Evolutionary conservation across 2,888 invertebrate genomes (phyloP), one percentile per base, ranked within the genome.

Genomic region (Neuroscelio doddi): DNA sequence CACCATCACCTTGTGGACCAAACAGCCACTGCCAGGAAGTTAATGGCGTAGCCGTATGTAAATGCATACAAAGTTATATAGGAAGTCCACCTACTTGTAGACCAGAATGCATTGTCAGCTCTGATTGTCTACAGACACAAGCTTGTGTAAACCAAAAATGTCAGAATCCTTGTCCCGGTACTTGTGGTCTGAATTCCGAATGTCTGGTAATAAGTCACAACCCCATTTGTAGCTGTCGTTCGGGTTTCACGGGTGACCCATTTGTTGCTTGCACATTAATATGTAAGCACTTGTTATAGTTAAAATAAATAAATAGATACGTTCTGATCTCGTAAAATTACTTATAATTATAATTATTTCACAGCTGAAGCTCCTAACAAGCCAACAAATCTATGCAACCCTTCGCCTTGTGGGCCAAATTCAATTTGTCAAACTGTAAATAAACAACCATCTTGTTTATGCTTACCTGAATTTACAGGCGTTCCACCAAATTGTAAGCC

Each of bases 71-170:
- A 3, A 91, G 90, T 74, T 94, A 90, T 74, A 86, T 90, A 68
- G 93, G 93, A n/a, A 89, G 89, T 68, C 93, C 94, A 14, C 90
- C 90, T 5, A 89, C 89, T 27, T 94, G 93, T 78, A 87, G 92
- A 66, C 93, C 94, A 29, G 93, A 94, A 86, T 94, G 94, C 80
- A 91, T 92, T 46, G 89, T 91, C 10, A 93, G 93, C 94, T 85
- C 86, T 1, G 87, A 88, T 69, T 89, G 89, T 74, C 80, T 86
- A 0, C 80, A 84, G 53, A 87, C 86, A 64, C 84, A 86, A 71
- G 87, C 88, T n/a, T 89, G 89, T 4, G 76, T 89, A 46, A 92
- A 92, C 77, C 91, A 90, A 79, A 92, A 92, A 85, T 94, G 94
- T 92, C 86, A 89, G 10, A 90, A 93, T 82, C 93, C 93, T 9